These are phyloP conservation scores for Sebastes hopkinsi DNA, from an alignment of 2,797 vertebrate genomes.

Conservation along the genomic window DNA sequence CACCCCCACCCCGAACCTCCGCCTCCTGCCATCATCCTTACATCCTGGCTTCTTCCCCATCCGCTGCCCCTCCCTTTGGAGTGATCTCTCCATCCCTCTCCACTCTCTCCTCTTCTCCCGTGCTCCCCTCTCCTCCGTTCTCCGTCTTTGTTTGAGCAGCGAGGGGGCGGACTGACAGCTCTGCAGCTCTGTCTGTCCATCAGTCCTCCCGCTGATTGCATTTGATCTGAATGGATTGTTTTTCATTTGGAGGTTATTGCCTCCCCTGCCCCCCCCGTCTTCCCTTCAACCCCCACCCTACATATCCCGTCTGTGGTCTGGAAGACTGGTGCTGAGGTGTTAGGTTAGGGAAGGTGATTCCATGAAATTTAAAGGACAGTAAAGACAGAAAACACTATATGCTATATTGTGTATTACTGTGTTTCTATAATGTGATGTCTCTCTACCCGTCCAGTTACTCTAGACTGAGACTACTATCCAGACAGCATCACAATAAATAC, in stretches of 20 bases:
- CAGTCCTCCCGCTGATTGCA: constrained; percentile 75
- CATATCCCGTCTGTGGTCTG: constrained; percentile 39
- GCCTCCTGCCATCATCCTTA: constrained; percentile 71
- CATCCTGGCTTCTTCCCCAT: constrained; percentile 70
- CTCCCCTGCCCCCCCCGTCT: constrained; percentile 45
- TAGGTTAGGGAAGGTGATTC: constrained; percentile 41
- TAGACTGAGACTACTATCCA: constrained; percentile 4
- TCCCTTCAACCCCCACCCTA: constrained; percentile 14
- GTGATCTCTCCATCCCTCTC: constrained; percentile 68
- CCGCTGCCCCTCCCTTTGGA: constrained; percentile 60
- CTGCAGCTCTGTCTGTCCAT: constrained; percentile 70
- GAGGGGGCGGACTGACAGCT: constrained; percentile 61
- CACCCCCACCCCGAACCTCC: constrained; percentile 66
- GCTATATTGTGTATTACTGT: not conserved
- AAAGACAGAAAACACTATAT: not conserved
- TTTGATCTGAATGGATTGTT: constrained; percentile 84
- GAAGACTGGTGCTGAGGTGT: constrained; percentile 38
- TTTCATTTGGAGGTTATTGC: constrained; percentile 82
- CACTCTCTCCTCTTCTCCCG: constrained; percentile 21
- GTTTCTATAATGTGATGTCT: constrained; percentile 1
- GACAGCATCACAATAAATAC: constrained; percentile 20
- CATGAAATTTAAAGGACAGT: constrained; percentile 37
- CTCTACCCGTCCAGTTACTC: not conserved
- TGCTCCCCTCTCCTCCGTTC: constrained; percentile 43
- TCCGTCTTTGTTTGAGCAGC: constrained; percentile 69